These are phyloP conservation scores for Callimorpha dominula DNA, from an alignment of 2,888 invertebrate species.

Conservation along the genomic window DNA sequence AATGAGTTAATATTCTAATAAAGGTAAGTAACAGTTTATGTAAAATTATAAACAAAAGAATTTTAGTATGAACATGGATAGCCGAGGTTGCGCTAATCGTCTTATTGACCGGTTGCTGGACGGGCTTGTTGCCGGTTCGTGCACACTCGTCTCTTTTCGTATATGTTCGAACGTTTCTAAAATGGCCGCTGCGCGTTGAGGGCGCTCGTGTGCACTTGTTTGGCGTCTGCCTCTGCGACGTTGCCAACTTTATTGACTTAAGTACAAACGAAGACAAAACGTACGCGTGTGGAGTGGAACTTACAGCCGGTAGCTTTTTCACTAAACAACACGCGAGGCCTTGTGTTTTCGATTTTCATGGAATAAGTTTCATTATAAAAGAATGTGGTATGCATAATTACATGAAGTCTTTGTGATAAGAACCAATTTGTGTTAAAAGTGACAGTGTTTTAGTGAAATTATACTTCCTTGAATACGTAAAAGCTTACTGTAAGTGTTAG, in stretches of 20 bases:
- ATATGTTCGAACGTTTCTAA: constrained; percentile 71
- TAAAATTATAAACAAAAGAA: constrained; percentile 68
- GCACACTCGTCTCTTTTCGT: constrained; percentile 78
- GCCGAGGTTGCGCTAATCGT: constrained; percentile 81
- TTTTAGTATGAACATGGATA: constrained; percentile 65
- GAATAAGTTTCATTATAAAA: constrained; percentile 53
- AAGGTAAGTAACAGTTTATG: constrained; percentile 15
- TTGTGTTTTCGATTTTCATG: constrained; percentile 59
- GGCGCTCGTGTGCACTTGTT: constrained; percentile 85
- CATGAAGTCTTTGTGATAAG: constrained; percentile 77
- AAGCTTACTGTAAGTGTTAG: constrained; percentile 44
- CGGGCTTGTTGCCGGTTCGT: constrained; percentile 83
- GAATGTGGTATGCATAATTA: constrained; percentile 65
- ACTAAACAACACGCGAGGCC: constrained; percentile 64
- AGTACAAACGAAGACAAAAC: constrained; percentile 84
- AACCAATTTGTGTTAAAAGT: constrained; percentile 61
- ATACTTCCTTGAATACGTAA: constrained; percentile 45
- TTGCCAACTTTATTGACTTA: constrained; percentile 87
- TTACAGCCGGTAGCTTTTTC: constrained; percentile 83
- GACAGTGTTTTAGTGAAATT: constrained; percentile 59
- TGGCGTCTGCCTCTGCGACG: constrained; percentile 86
- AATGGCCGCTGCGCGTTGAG: constrained; percentile 85
- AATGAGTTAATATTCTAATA: not conserved
- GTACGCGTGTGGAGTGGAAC: constrained; percentile 84
- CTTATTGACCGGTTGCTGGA: constrained; percentile 86